Evolutionary conservation across 2,888 invertebrate species (phyloP).

Genomic region (Melieria omissa): DNA sequence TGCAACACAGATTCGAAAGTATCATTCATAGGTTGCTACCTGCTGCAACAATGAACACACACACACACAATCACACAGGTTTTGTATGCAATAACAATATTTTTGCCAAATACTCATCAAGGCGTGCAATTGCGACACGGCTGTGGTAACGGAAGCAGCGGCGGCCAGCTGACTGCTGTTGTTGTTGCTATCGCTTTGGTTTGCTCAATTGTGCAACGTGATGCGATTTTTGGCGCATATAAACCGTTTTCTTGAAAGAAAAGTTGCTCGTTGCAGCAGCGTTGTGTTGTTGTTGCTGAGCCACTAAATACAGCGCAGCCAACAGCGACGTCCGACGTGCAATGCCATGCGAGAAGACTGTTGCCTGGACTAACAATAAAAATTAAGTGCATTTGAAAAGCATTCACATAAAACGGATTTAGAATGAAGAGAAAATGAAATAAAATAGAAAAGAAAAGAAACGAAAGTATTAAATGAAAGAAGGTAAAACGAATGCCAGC

Average conservation of each 20-base stretch:
- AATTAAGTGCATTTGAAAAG: neutral
- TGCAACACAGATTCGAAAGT: too few species aligned
- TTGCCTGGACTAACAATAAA: neutral
- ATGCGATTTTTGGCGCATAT: constrained; percentile 22
- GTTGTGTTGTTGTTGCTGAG: too few species aligned
- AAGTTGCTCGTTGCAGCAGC: too few species aligned
- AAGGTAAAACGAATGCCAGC: too few species aligned
- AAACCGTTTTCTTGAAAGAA: too few species aligned
- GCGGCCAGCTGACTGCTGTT: neutral
- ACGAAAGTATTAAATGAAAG: too few species aligned
- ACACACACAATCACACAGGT: constrained; percentile 14
- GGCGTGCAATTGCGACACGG: neutral
- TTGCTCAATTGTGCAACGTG: constrained; percentile 29
- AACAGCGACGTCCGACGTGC: too few species aligned
- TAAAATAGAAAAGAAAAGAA: too few species aligned
- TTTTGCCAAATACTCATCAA: constrained; percentile 3
- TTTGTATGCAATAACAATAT: neutral
- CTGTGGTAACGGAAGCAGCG: neutral
- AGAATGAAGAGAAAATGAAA: neutral
- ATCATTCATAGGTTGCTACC: too few species aligned
- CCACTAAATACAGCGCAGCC: too few species aligned
- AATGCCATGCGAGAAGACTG: neutral
- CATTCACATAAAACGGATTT: neutral
- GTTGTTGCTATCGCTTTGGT: too few species aligned
- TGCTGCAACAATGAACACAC: constrained; percentile 10